Evolutionary conservation across 2,113 vertebrate species (phyloP).

Genomic region (Vulpes vulpes): DNA sequence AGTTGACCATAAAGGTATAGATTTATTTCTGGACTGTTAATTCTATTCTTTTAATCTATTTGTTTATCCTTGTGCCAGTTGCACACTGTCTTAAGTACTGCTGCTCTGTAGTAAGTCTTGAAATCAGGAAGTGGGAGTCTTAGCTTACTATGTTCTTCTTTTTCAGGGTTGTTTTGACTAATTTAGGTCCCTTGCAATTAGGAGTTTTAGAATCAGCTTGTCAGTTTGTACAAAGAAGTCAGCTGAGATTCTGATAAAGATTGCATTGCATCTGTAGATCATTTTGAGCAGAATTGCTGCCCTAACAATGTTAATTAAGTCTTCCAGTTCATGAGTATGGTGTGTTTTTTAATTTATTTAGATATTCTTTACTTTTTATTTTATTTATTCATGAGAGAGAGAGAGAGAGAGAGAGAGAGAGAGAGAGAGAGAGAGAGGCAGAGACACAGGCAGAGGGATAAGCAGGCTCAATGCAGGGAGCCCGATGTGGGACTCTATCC

Average conservation of each 20-base stretch:
- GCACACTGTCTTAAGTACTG: neutral
- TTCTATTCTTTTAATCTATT: neutral
- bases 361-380: neutral
- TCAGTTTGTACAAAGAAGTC: neutral
- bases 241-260: neutral
- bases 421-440: too few relatives aligned
- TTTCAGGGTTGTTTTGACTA: constrained; percentile 12
- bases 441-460: too few relatives aligned
- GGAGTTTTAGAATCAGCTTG: neutral
- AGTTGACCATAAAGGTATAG: neutral
- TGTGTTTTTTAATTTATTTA: neutral
- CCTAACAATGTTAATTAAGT: neutral
- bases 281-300: neutral
- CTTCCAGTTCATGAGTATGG: neutral
- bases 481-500: too few relatives aligned
- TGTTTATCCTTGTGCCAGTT: neutral
- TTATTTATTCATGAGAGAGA: too few relatives aligned
- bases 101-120: neutral
- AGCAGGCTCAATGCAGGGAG: too few relatives aligned
- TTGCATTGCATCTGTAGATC: neutral
- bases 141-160: constrained; percentile 5
- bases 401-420: too few relatives aligned
- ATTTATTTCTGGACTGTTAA: neutral
- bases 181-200: neutral
- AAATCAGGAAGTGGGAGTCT: neutral